A percentile compares a stretch with the other conserved stretches of the same genome.
These are phyloP conservation scores for Papilio dardanus DNA, from an alignment of 1,140 invertebrate species.

Conservation along the genomic window DNA sequence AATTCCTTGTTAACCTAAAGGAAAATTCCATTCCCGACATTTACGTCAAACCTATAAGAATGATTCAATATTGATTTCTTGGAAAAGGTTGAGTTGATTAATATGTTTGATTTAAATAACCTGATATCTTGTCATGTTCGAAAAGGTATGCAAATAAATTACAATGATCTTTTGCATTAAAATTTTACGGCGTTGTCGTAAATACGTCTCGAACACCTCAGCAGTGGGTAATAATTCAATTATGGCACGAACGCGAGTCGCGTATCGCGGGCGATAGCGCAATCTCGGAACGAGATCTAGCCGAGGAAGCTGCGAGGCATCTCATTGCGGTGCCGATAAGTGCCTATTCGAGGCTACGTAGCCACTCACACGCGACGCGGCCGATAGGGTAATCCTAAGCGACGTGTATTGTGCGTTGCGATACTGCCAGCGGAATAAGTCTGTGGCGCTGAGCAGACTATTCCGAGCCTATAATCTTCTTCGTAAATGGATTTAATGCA, in stretches of 20 bases:
- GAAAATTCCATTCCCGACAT: slow-evolving; percentile 47
- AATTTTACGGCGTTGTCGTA: slow-evolving; percentile 49
- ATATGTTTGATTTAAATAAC: neutral
- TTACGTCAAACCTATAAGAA: slow-evolving; percentile 34
- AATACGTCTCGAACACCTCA: slow-evolving; percentile 58
- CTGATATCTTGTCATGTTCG: neutral
- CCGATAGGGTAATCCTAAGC: slow-evolving; percentile 73
- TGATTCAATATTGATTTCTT: neutral
- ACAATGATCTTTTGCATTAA: slow-evolving; percentile 39
- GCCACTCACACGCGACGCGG: slow-evolving; percentile 69
- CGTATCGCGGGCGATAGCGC: slow-evolving; percentile 66
- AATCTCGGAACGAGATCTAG: slow-evolving; percentile 69
- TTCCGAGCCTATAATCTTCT: slow-evolving; percentile 60
- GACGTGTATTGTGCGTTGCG: slow-evolving; percentile 73
- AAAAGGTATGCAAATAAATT: neutral
- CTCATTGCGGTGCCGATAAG: slow-evolving; percentile 75
- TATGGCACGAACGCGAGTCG: slow-evolving; percentile 68
- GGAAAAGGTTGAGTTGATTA: neutral
- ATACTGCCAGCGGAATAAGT: slow-evolving; percentile 59
- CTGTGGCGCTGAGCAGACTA: slow-evolving; percentile 46
- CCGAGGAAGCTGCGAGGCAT: slow-evolving; percentile 66
- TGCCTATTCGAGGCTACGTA: slow-evolving; percentile 77
- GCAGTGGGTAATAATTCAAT: slow-evolving; percentile 73
- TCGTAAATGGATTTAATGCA: slow-evolving; percentile 72
- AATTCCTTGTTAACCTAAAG: slow-evolving; percentile 65